Evolutionary conservation across 2,888 invertebrate genomes (phyloP).

Genomic region (Archips crataeganus): DNA sequence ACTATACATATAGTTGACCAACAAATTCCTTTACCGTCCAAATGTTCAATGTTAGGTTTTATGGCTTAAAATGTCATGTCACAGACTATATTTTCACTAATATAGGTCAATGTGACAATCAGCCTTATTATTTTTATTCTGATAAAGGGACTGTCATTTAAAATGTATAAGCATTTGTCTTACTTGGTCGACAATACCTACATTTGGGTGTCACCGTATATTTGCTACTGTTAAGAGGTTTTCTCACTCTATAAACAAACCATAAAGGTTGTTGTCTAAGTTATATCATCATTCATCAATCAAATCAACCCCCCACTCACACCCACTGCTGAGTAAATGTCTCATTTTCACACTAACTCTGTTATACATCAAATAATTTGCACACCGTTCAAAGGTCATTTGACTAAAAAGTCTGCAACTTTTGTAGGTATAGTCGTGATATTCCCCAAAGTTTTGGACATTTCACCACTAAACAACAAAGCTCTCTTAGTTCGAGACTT

Average conservation of each 20-base stretch:
- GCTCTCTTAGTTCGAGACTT: constrained; percentile 54
- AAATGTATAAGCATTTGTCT: too few relatives aligned
- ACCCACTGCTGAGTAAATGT: background rate
- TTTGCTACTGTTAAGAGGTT: background rate
- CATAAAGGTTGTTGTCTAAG: background rate
- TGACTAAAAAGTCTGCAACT: background rate
- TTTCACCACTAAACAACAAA: constrained; percentile 33
- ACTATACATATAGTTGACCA: too few relatives aligned
- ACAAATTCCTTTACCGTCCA: too few relatives aligned
- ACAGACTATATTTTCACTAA: too few relatives aligned
- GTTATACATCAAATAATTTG: background rate
- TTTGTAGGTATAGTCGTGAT: constrained; percentile 1
- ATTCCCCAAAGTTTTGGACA: constrained; percentile 30
- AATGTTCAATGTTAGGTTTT: too few relatives aligned
- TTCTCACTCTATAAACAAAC: background rate
- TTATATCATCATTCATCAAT: background rate
- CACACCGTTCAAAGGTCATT: background rate
- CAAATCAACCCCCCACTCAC: background rate
- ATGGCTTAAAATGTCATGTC: too few relatives aligned
- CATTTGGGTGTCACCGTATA: too few relatives aligned
- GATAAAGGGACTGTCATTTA: too few relatives aligned
- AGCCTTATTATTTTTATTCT: too few relatives aligned
- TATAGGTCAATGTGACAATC: too few relatives aligned
- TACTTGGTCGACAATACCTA: too few relatives aligned
- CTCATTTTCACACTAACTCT: background rate